Conservation (phyloP, 2,888 invertebrate genomes). For the Bembecia ichneumoniformis region DNA sequence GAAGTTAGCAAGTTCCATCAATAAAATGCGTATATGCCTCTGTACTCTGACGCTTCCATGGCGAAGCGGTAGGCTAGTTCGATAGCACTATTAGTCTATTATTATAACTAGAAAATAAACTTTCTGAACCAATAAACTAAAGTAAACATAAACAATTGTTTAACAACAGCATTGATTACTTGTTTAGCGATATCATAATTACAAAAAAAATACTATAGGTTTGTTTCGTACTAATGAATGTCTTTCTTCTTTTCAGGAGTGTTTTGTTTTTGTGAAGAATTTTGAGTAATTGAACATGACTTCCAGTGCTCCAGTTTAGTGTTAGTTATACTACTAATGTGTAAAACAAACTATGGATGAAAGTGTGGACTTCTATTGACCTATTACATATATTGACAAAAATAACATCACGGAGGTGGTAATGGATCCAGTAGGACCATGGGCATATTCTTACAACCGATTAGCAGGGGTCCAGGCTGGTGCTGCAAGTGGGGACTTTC, state of each 20-base stretch:
- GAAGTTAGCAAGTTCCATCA: constrained; percentile 17
- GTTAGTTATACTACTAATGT: constrained; percentile 46
- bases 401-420: constrained; percentile 65
- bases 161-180: background rate
- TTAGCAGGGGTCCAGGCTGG: constrained; percentile 80
- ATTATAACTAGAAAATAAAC: too few species aligned
- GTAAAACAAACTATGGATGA: constrained; percentile 66
- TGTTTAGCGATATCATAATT: background rate
- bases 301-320: constrained; percentile 47
- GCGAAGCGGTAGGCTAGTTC: constrained; percentile 40
- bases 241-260: constrained; percentile 59
- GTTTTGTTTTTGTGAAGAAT: constrained; percentile 37
- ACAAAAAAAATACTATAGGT: background rate
- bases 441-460: constrained; percentile 90
- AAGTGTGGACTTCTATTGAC: constrained; percentile 68
- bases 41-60: constrained; percentile 62
- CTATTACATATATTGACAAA: constrained; percentile 56
- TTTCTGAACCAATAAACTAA: too few species aligned
- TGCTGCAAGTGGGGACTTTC: constrained; percentile 77
- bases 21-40: constrained; percentile 22
- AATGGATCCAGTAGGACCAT: constrained; percentile 94
- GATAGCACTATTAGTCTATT: constrained; percentile 4
- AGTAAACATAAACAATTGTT: too few species aligned
- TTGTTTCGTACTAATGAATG: constrained; percentile 17
- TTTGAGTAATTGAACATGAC: constrained; percentile 38